A percentile compares a stretch with the other conserved stretches of the same genome.
Conservation (phyloP, 2,113 vertebrate genomes). For the Actinemys pallida region DNA sequence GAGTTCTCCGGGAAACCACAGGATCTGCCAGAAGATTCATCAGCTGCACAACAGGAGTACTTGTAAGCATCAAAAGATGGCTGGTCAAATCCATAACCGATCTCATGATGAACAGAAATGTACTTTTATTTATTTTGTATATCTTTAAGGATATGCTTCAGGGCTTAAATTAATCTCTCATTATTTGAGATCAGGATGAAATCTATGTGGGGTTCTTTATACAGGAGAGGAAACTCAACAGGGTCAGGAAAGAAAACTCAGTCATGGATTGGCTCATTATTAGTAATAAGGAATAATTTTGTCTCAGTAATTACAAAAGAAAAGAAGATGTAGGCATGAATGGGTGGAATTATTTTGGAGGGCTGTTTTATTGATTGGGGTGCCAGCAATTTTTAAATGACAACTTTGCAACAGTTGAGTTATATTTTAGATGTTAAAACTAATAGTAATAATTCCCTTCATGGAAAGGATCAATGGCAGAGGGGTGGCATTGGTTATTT, state of each 20-base stretch:
- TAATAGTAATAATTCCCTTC: neutral
- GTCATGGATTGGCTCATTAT: neutral
- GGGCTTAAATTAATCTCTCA: neutral
- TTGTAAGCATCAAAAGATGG: conserved; percentile 72
- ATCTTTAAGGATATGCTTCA: neutral
- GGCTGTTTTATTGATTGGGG: neutral
- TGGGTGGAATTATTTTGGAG: neutral
- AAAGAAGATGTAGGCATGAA: neutral
- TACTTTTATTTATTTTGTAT: neutral
- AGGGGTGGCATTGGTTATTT: neutral
- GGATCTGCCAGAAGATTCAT: conserved; percentile 52
- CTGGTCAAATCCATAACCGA: neutral
- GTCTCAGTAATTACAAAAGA: neutral
- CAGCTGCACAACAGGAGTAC: conserved; percentile 71
- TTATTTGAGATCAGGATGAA: neutral
- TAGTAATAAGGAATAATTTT: neutral
- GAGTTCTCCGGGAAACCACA: conserved; percentile 85
- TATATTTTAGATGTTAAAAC: neutral
- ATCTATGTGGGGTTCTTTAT: accelerated
- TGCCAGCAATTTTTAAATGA: neutral
- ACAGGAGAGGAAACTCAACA: neutral
- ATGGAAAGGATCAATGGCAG: neutral
- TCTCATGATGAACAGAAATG: neutral
- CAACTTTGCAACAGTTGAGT: neutral
- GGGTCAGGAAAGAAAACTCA: neutral